Base-by-base conservation (phyloP, 1,140 invertebrate species). In the Oncopodura yosiiana region DNA sequence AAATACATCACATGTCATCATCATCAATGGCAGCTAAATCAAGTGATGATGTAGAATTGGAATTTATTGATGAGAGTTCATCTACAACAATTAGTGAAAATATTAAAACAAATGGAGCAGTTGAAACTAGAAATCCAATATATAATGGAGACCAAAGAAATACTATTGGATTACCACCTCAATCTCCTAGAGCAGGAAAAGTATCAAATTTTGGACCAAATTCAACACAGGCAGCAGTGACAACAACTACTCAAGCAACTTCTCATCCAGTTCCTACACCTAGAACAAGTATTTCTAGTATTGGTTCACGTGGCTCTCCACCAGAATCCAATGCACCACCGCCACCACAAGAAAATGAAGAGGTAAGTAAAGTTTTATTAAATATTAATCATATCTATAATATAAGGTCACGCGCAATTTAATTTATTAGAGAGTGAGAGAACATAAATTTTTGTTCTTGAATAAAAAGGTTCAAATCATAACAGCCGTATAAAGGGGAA, bases 211-310 rank as follows among this genome's bases (percentile, higher is more conserved):
- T n/a, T 8, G 42, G 23, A 5, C 8, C 18, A 21, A 26, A 24
- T 44, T 21, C 18, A 9, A 6, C 18, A 41, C 9, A 4, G 4
- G 26, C 23, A n/a, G n/a, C n/a, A n/a, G 23, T 19, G 8, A 12
- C 38, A 9, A 19, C 18, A 3, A 3, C 50, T 45, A 24, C 53
- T 50, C 16, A 60, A 60, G 16, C 21, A 19, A 46, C 49, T 2
- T 49, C 53, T 12, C 61, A 58, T 6, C 62, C 62, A 37, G 39
- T 63, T 43, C 62, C 62, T 12, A 63, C 62, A 14, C 62, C 62
- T 23, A 41, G 62, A 34, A 63, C 62, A 9, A 63, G 62, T 55
- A 38, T 64, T 18, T 12, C 32, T n/a, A 57, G 58, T 45, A 4
- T 52, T 6, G 38, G 51, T n/a, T 3, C 12, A 8, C 37, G 38